These are phyloP conservation scores for Synergus laeviventris DNA, from an alignment of 2,888 invertebrate genomes.

Conservation along the genomic window DNA sequence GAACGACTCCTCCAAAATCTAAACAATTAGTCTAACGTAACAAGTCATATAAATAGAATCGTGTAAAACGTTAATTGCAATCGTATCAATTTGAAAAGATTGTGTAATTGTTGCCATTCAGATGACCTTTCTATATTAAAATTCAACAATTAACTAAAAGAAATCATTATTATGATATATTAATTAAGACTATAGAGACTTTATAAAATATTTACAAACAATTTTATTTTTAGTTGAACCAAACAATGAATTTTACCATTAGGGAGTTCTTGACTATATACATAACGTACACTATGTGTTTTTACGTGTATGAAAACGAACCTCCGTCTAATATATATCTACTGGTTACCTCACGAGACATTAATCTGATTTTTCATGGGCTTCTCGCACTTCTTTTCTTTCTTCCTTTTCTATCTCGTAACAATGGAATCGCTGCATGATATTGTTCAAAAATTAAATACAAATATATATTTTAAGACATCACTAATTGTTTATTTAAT, in stretches of 20 bases:
- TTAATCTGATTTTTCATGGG: background rate
- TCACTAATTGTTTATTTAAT: background rate
- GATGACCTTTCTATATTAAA: constrained; percentile 17
- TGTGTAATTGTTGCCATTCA: constrained; percentile 12
- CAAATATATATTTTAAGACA: background rate
- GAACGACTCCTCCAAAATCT: background rate
- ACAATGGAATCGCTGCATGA: background rate
- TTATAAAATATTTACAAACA: constrained; percentile 38
- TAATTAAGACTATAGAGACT: constrained; percentile 27
- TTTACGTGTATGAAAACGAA: constrained; percentile 31
- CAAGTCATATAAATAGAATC: background rate
- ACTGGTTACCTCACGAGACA: background rate
- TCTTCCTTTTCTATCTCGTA: background rate
- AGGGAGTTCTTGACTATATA: constrained; percentile 8
- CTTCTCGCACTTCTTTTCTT: background rate
- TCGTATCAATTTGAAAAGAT: background rate
- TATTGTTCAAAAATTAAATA: background rate
- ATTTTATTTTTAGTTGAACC: background rate
- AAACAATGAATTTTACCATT: constrained; percentile 13
- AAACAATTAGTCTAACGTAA: constrained; percentile 25
- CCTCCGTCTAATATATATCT: background rate
- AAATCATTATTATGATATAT: background rate
- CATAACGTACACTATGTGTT: background rate
- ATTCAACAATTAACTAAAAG: constrained; percentile 1
- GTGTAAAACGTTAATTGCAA: background rate